Base-by-base conservation (phyloP, 2,888 invertebrate species). In the Plebejus argus region DNA sequence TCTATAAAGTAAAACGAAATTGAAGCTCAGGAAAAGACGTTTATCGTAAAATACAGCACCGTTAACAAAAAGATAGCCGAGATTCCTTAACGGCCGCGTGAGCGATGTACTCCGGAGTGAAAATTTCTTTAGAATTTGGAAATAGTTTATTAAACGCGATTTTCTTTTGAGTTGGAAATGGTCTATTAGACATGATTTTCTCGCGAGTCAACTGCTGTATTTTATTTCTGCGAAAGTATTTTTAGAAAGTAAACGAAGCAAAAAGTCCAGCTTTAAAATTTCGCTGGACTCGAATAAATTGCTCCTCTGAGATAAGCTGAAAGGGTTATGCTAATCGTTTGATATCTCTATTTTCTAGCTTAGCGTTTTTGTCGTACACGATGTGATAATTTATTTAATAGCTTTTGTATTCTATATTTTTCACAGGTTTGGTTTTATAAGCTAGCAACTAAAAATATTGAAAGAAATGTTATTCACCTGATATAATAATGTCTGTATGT, bases 21-120 rank as follows among this genome's bases (percentile, higher is more conserved):
- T 77, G 83, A 83, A 82, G 82, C 81, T 83, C 79, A 80, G 79
- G 86, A 88, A 88, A 87, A 89, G 89, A 88, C 84, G 86, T 84
- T 80, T 77, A 79, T 82, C 84, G 82, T 86, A 85, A 90, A 89
- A 88, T 90, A 89, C 88, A 82, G 84, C 85, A 82, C 85, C 88
- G 87, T 89, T 90, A 89, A 88, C 88, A 88, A 85, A 83, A 84
- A 86, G 87, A 87, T 85, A 85, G 84, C 83, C 79, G 82, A 83
- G 84, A 86, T 87, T 86, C 78, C 78, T 78, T 75, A 77, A 66
- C 66, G 78, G 80, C 78, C 76, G 74, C 71, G 53, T 35, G 58
- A 75, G 49, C 78, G 39, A 74, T 74, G 35, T 74, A 66, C 56
- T 56, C 28, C n/a, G 20, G 53, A 49, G 39, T 79, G 71, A 66